phyloP scores from a whole-genome alignment of 2,113 vertebrate species.

The Seriola quinqueradiata region DNA sequence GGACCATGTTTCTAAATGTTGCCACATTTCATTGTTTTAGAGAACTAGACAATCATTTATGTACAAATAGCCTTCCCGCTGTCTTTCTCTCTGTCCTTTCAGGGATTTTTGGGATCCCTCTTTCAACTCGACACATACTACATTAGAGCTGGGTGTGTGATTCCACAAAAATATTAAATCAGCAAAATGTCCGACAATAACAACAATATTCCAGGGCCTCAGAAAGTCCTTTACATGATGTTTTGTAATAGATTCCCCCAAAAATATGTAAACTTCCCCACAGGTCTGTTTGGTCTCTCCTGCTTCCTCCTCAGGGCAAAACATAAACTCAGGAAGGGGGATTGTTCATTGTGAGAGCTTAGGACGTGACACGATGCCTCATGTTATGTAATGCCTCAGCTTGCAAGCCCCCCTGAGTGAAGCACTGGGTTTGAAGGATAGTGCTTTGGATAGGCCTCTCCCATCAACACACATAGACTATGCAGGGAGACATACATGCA shows the following conservation, averaged over 20 bases:
- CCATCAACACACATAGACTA: conserved; percentile 52
- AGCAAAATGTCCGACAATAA: conserved; percentile 20
- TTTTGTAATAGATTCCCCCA: conserved; percentile 58
- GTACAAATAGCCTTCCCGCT: background rate
- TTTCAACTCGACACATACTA: conserved; percentile 26
- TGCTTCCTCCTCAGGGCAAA: conserved; percentile 71
- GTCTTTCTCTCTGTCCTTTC: background rate
- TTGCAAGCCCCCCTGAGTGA: conserved; percentile 67
- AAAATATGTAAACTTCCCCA: conserved; percentile 64
- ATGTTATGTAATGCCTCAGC: conserved; percentile 70
- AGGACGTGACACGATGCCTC: conserved; percentile 70
- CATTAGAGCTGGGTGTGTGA: background rate
- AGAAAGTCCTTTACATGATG: conserved; percentile 34
- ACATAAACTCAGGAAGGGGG: conserved; percentile 81
- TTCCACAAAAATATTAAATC: conserved; percentile 14
- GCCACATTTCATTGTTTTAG: background rate
- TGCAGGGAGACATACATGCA: conserved; percentile 38
- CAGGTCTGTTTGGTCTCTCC: conserved; percentile 73
- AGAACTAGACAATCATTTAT: background rate
- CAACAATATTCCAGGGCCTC: conserved; percentile 34
- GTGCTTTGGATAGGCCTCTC: conserved; percentile 68
- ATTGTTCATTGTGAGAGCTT: conserved; percentile 80
- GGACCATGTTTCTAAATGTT: background rate
- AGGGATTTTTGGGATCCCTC: background rate
- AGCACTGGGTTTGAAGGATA: conserved; percentile 74